A percentile compares a stretch with the other conserved stretches of the same genome.
These are phyloP conservation scores for Ichneumoninae sp. DNA, from an alignment of 2,888 invertebrate genomes.

Conservation along the genomic window DNA sequence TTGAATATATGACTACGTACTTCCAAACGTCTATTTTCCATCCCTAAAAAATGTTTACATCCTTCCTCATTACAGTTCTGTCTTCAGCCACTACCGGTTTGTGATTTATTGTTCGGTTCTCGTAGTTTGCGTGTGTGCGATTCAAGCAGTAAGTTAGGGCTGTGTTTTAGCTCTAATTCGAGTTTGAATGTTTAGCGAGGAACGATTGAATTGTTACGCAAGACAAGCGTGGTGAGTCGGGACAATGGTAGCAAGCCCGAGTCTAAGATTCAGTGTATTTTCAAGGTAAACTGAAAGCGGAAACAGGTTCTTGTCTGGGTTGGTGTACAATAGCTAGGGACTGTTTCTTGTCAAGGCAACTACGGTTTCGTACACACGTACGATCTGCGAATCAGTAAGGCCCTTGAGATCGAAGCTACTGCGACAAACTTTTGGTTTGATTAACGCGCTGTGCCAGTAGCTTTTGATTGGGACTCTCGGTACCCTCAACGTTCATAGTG, in stretches of 20 bases:
- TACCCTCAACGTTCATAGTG: conserved; percentile 40
- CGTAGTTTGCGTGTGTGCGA: not conserved
- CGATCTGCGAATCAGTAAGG: conserved; percentile 1
- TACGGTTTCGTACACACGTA: conserved; percentile 3
- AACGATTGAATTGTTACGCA: conserved; percentile 1
- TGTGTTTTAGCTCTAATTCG: not conserved
- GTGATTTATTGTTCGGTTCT: not conserved
- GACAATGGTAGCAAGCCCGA: conserved; percentile 3
- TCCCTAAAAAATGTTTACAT: not conserved
- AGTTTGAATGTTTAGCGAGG: conserved; percentile 5
- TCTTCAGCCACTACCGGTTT: not conserved
- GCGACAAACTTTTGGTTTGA: conserved; percentile 48
- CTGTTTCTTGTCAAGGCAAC: conserved; percentile 4
- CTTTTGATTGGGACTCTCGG: conserved; percentile 36
- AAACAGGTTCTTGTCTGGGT: conserved; percentile 4
- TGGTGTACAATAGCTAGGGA: not conserved
- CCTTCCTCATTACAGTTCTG: not conserved
- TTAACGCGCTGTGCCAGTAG: conserved; percentile 22
- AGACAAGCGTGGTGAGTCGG: conserved; percentile 1
- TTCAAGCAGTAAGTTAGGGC: not conserved
- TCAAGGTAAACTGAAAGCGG: conserved; percentile 2
- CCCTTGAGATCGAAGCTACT: conserved; percentile 47
- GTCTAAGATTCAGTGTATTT: conserved; percentile 5
- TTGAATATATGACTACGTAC: too few relatives aligned
- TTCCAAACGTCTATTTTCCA: too few relatives aligned